These are phyloP conservation scores for Rhynchopsitta pachyrhyncha DNA, from an alignment of 2,113 vertebrate species.

Conservation along the genomic window DNA sequence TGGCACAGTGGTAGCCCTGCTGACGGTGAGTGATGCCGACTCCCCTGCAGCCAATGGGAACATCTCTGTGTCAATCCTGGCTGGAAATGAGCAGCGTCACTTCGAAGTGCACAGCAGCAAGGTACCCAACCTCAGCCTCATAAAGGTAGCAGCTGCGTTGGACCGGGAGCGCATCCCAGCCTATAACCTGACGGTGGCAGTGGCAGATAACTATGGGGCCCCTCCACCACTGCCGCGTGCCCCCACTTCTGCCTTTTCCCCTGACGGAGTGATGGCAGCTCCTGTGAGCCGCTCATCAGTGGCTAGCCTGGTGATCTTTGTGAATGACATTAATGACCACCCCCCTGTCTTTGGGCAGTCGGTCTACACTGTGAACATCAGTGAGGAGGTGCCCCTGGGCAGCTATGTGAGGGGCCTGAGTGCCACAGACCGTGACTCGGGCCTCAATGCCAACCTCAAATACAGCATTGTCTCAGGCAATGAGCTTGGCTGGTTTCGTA, in stretches of 20 bases:
- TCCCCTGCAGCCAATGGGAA: conserved; percentile 92
- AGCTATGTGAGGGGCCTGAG: conserved; percentile 94
- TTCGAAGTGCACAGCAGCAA: conserved; percentile 97
- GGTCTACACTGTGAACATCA: conserved; percentile 88
- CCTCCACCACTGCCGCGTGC: not conserved
- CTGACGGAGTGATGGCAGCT: not conserved
- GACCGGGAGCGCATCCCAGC: conserved; percentile 94
- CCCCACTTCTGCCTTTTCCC: not conserved
- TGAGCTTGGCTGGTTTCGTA: conserved; percentile 90
- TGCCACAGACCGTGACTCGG: conserved; percentile 93
- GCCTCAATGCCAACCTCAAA: conserved; percentile 94
- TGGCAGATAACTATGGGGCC: conserved; percentile 84
- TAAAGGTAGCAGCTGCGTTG: conserved; percentile 93
- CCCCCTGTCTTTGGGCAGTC: conserved; percentile 90
- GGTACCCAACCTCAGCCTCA: conserved; percentile 94
- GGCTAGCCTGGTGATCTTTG: conserved; percentile 94
- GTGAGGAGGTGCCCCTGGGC: conserved; percentile 90
- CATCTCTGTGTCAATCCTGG: conserved; percentile 93
- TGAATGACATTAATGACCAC: conserved; percentile 97
- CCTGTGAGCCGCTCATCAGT: conserved; percentile 88
- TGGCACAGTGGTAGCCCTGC: conserved; percentile 91
- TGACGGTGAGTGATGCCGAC: conserved; percentile 94
- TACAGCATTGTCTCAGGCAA: conserved; percentile 97
- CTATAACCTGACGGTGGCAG: conserved; percentile 95
- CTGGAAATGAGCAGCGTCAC: conserved; percentile 94